These are phyloP conservation scores for Sebastes umbrosus DNA, from an alignment of 2,797 vertebrate genomes.

Conservation along the genomic window DNA sequence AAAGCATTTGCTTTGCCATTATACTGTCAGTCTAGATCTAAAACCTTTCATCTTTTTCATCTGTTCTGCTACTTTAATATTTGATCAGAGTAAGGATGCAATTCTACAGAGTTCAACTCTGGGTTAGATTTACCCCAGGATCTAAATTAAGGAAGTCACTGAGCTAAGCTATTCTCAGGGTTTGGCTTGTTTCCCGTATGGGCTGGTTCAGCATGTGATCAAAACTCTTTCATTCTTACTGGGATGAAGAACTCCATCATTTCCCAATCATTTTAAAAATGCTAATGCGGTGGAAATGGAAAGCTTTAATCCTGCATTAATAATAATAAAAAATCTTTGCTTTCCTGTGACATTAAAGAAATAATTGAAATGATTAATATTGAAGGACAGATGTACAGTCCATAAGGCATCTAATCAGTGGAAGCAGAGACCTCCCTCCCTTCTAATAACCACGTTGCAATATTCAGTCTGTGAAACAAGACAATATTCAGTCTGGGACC, in stretches of 20 bases:
- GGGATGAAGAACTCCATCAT: neutral
- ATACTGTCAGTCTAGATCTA: neutral
- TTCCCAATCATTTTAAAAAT: neutral
- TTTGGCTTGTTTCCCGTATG: neutral
- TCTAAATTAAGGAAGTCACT: constrained; percentile 14
- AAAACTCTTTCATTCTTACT: constrained; percentile 3
- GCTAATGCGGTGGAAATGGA: neutral
- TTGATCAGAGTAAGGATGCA: neutral
- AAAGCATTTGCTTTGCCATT: neutral
- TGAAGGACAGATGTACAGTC: neutral
- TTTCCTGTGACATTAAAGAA: neutral
- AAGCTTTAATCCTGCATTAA: neutral
- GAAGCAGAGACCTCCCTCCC: neutral
- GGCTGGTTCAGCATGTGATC: neutral
- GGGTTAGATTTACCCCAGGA: neutral
- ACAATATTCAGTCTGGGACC: neutral
- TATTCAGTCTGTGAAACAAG: constrained; percentile 5
- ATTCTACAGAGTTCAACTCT: neutral
- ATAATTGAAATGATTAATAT: neutral
- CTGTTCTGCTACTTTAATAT: neutral
- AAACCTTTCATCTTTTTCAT: neutral
- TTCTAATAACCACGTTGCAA: neutral
- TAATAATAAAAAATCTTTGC: too few species aligned
- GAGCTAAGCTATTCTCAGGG: neutral
- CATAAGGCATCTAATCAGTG: neutral